phyloP scores from a whole-genome alignment of 2,113 vertebrate genomes.

The Pedetes capensis region DNA sequence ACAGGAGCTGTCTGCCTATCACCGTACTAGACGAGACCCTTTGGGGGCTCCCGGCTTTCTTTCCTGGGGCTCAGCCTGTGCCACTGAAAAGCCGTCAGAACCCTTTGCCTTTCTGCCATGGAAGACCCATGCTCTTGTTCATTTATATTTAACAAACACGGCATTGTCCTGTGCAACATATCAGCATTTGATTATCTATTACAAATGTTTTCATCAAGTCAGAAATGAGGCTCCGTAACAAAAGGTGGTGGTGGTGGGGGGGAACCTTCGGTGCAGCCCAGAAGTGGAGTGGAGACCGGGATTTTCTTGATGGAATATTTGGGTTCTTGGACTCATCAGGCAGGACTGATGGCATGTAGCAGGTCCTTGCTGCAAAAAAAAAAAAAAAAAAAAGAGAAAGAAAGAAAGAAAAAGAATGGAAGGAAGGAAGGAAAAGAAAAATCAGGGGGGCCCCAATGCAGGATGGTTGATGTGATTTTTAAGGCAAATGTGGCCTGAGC shows the following conservation, averaged over 20 bases:
- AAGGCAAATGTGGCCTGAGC: not conserved
- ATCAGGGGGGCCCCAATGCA: too few relatives aligned
- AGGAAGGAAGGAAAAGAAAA: too few relatives aligned
- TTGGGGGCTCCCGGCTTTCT: slow-evolving; percentile 92
- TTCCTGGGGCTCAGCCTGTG: slow-evolving; percentile 89
- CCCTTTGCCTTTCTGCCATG: slow-evolving; percentile 81
- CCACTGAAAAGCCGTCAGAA: slow-evolving; percentile 89
- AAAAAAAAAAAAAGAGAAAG: not conserved
- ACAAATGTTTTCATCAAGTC: slow-evolving; percentile 88
- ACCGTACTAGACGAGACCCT: slow-evolving; percentile 93
- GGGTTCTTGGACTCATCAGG: not conserved
- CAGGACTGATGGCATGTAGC: not conserved
- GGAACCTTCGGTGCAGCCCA: not conserved
- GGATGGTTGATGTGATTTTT: not conserved
- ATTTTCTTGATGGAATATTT: not conserved
- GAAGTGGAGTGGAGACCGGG: not conserved
- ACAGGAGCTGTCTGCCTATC: slow-evolving; percentile 92
- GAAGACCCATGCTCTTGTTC: slow-evolving; percentile 87
- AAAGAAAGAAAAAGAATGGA: too few relatives aligned
- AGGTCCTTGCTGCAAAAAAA: not conserved
- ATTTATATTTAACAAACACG: slow-evolving; percentile 92
- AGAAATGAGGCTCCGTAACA: slow-evolving; percentile 82
- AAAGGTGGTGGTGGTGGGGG: slow-evolving; percentile 78
- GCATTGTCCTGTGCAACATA: slow-evolving; percentile 86
- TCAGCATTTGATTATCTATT: slow-evolving; percentile 91